These are phyloP conservation scores for Hofmannophila pseudospretella DNA, from an alignment of 2,888 invertebrate genomes.

Conservation along the genomic window DNA sequence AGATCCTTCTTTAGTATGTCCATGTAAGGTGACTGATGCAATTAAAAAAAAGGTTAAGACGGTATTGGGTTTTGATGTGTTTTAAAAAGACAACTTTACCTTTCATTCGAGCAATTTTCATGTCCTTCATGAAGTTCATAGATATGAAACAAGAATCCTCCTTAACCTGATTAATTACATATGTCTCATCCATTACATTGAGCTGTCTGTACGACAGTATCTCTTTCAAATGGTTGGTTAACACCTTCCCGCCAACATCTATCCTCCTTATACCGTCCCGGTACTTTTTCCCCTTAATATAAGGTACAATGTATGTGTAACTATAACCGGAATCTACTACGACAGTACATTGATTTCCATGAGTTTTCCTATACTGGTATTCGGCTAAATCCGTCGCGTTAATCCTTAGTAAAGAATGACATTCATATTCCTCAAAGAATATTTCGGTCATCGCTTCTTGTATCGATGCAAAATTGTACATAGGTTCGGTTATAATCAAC, in stretches of 20 bases:
- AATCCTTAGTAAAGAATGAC: slow-evolving; percentile 87
- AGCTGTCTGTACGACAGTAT: slow-evolving; percentile 96
- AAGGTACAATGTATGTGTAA: slow-evolving; percentile 96
- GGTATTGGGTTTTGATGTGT: too few relatives aligned
- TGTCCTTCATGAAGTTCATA: slow-evolving; percentile 87
- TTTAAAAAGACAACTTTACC: slow-evolving; percentile 30
- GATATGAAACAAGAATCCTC: slow-evolving; percentile 98
- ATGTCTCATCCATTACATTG: slow-evolving; percentile 99
- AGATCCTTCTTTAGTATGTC: too few relatives aligned
- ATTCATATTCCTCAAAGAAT: slow-evolving; percentile 98
- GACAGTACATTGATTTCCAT: slow-evolving; percentile 82
- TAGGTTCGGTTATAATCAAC: slow-evolving; percentile 94
- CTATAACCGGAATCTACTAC: slow-evolving; percentile 97
- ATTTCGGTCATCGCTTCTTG: slow-evolving; percentile 97
- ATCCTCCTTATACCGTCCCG: slow-evolving; percentile 85
- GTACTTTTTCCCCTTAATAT: slow-evolving; percentile 86
- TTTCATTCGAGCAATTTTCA: slow-evolving; percentile 80
- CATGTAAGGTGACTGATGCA: too few relatives aligned
- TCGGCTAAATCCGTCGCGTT: slow-evolving; percentile 90
- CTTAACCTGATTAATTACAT: slow-evolving; percentile 98
- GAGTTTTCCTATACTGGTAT: slow-evolving; percentile 78
- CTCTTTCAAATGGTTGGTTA: slow-evolving; percentile 99
- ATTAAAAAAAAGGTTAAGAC: too few relatives aligned
- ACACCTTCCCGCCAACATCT: slow-evolving; percentile 96
- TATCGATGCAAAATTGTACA: slow-evolving; percentile 93